These are phyloP conservation scores for Chaetodon trifascialis DNA, from an alignment of 2,113 vertebrate genomes.

Conservation along the genomic window DNA sequence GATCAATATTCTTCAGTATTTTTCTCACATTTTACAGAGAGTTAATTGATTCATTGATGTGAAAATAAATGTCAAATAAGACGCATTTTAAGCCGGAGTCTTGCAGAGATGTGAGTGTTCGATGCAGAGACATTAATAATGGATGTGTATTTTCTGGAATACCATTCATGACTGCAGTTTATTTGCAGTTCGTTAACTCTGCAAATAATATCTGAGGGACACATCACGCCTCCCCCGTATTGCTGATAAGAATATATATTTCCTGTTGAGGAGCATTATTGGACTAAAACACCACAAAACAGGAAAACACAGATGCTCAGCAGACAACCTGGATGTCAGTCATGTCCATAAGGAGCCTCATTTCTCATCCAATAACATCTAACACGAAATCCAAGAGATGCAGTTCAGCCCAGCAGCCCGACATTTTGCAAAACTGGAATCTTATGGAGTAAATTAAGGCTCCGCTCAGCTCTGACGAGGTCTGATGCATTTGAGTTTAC, in stretches of 20 bases:
- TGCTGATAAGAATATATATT: background rate
- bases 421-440: background rate
- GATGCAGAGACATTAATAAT: too few species aligned
- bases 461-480: too few species aligned
- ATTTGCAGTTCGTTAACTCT: background rate
- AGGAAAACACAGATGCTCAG: background rate
- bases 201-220: background rate
- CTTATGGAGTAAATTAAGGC: background rate
- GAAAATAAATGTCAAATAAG: too few species aligned
- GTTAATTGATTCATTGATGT: background rate
- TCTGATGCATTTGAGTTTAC: background rate
- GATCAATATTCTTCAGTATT: background rate
- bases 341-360: background rate
- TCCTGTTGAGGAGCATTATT: background rate
- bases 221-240: background rate
- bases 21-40: background rate
- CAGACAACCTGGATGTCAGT: background rate
- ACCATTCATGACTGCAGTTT: conserved; percentile 1
- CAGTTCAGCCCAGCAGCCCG: background rate
- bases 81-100: too few species aligned
- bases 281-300: background rate
- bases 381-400: background rate
- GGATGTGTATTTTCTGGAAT: too few species aligned
- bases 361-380: background rate
- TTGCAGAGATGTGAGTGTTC: too few species aligned